Conservation (phyloP, 2,113 vertebrate species). For the Thalassoma bifasciatum region DNA sequence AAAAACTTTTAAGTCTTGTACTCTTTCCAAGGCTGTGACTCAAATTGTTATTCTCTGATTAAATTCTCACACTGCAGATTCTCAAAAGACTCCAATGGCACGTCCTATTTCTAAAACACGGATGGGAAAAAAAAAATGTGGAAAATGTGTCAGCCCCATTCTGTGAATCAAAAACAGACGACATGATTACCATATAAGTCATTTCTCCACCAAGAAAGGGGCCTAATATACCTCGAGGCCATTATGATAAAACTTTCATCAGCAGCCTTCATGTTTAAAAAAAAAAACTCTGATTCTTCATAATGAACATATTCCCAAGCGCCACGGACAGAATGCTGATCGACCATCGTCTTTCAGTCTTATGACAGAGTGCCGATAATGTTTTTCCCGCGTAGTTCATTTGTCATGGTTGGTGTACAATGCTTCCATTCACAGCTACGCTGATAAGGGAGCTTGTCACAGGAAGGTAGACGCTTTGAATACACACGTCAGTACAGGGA, state of each 20-base stretch:
- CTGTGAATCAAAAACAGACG: not conserved
- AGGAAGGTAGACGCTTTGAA: conserved; percentile 41
- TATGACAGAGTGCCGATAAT: conserved; percentile 32
- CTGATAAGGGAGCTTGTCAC: conserved; percentile 47
- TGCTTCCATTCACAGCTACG: conserved; percentile 33
- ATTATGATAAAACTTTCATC: conserved; percentile 33
- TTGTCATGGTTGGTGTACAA: conserved; percentile 51
- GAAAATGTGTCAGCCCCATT: not conserved
- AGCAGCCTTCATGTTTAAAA: conserved; percentile 17
- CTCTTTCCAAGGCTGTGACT: not conserved
- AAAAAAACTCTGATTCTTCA: conserved; percentile 14
- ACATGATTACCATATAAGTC: conserved; percentile 19
- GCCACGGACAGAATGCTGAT: conserved; percentile 26
- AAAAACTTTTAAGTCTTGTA: not conserved
- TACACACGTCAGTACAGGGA: conserved; percentile 1
- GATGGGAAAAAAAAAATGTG: not conserved
- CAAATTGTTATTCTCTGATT: not conserved
- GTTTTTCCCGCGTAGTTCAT: conserved; percentile 46
- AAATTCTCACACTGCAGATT: not conserved
- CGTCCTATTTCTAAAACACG: not conserved
- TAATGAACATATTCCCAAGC: conserved; percentile 37
- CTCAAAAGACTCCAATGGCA: not conserved
- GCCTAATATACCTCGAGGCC: not conserved
- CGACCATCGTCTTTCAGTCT: conserved; percentile 30
- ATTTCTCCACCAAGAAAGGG: conserved; percentile 6